These are phyloP conservation scores for Tetropium fuscum DNA, from an alignment of 2,888 invertebrate species.

Conservation along the genomic window DNA sequence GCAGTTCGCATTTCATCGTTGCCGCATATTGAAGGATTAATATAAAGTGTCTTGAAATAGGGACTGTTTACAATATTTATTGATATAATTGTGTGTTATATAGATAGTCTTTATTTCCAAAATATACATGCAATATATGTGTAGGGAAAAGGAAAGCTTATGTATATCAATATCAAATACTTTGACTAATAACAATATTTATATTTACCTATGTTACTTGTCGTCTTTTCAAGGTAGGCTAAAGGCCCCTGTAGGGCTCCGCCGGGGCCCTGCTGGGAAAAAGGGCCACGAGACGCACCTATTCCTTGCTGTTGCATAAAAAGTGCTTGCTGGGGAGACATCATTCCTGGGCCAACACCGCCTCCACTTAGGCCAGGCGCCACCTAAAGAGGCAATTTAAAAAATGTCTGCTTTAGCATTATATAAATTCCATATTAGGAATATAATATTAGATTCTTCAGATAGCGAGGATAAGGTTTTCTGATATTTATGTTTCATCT, in stretches of 20 bases:
- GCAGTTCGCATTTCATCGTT: too few species aligned
- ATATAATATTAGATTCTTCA: too few species aligned
- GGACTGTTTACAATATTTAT: too few species aligned
- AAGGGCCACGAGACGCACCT: slow-evolving; percentile 68
- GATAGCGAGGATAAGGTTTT: too few species aligned
- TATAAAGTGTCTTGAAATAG: too few species aligned
- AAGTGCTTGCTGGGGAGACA: slow-evolving; percentile 68
- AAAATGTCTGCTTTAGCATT: neutral
- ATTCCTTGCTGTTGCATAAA: slow-evolving; percentile 72
- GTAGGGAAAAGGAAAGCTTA: too few species aligned
- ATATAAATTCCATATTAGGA: too few species aligned
- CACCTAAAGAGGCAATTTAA: slow-evolving; percentile 51
- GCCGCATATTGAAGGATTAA: too few species aligned
- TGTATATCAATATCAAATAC: neutral
- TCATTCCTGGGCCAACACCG: slow-evolving; percentile 61
- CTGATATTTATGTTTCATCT: too few species aligned
- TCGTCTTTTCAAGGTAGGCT: slow-evolving; percentile 90
- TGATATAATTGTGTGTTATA: too few species aligned
- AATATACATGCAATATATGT: too few species aligned
- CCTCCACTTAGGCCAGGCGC: slow-evolving; percentile 59
- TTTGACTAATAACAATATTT: slow-evolving; percentile 1
- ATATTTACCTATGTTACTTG: slow-evolving; percentile 83
- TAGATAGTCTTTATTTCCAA: too few species aligned
- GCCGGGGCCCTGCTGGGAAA: slow-evolving; percentile 66
- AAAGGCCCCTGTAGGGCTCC: slow-evolving; percentile 83